Evolutionary conservation across 2,888 invertebrate genomes (phyloP).

Genomic region (Gastrophysa polygoni): DNA sequence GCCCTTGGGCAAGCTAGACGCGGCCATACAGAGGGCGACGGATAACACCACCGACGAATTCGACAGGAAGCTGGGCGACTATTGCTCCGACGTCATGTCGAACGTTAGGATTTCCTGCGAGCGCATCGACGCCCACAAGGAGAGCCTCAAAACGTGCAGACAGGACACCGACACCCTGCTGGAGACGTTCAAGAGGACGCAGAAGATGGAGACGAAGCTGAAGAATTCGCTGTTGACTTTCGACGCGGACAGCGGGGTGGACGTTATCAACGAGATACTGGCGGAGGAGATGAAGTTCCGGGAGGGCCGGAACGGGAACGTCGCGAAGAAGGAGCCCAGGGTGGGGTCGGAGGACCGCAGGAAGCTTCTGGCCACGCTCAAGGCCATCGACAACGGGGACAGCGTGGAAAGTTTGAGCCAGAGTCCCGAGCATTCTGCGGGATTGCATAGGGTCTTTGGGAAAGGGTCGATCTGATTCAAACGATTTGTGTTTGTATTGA

Average conservation of each 20-base stretch:
- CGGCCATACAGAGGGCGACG: constrained; percentile 43
- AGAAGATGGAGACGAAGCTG: constrained; percentile 61
- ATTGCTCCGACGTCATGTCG: constrained; percentile 46
- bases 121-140: constrained; percentile 61
- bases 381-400: constrained; percentile 66
- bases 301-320: constrained; percentile 38
- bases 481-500: neutral
- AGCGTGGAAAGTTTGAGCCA: constrained; percentile 44
- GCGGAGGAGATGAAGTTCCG: constrained; percentile 50
- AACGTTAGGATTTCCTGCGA: constrained; percentile 45
- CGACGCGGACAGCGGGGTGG: constrained; percentile 43
- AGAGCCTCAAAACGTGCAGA: constrained; percentile 59
- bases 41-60: constrained; percentile 43
- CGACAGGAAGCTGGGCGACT: constrained; percentile 46
- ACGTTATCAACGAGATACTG: constrained; percentile 51
- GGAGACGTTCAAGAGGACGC: constrained; percentile 61
- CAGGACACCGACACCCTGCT: constrained; percentile 61
- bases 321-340: constrained; percentile 39
- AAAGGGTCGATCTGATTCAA: neutral
- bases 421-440: constrained; percentile 23
- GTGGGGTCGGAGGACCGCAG: constrained; percentile 59
- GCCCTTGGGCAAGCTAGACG: constrained; percentile 38
- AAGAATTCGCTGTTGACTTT: constrained; percentile 41
- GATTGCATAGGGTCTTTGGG: neutral
- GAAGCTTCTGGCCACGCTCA: constrained; percentile 67